phyloP scores from a whole-genome alignment of 2,888 invertebrate species.

The Ptycholaimellus sp. region DNA sequence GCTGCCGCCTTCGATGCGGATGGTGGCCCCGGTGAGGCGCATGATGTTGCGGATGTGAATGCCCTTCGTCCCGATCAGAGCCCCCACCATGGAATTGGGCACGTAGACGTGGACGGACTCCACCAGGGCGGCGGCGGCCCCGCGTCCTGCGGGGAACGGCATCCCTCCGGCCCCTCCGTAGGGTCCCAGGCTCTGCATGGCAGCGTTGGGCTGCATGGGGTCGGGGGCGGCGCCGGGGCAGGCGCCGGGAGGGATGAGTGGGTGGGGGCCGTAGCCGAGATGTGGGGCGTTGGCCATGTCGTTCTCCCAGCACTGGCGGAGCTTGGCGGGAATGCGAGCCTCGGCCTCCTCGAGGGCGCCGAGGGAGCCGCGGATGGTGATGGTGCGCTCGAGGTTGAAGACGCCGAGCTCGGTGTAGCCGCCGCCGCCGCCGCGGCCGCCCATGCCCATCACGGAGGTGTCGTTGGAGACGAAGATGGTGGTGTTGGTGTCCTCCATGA shows the following conservation, averaged over 20 bases:
- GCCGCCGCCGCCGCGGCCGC: no score
- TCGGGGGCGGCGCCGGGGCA: background rate
- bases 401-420: no score
- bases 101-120: conserved; percentile 81
- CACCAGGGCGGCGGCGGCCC: no score
- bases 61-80: conserved; percentile 90
- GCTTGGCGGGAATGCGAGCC: conserved; percentile 73
- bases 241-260: background rate
- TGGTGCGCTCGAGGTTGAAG: conserved; percentile 81
- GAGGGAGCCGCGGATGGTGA: conserved; percentile 74
- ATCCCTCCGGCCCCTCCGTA: no score
- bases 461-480: conserved; percentile 81
- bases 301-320: conserved; percentile 82
- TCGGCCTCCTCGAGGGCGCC: conserved; percentile 75
- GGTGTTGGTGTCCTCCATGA: conserved; percentile 90
- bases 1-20: conserved; percentile 28
- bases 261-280: background rate
- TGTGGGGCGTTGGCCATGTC: conserved; percentile 40
- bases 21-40: conserved; percentile 73
- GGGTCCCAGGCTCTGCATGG: conserved; percentile 33
- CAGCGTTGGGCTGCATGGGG: conserved; percentile 13
- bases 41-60: conserved; percentile 90
- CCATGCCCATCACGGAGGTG: no score
- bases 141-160: no score
- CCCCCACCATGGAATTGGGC: conserved; percentile 89